Percentiles rank a stretch among this genome's conserved stretches.
Evolutionary conservation across 2,888 invertebrate species (phyloP).

Genomic region (Sthenelais limicola): DNA sequence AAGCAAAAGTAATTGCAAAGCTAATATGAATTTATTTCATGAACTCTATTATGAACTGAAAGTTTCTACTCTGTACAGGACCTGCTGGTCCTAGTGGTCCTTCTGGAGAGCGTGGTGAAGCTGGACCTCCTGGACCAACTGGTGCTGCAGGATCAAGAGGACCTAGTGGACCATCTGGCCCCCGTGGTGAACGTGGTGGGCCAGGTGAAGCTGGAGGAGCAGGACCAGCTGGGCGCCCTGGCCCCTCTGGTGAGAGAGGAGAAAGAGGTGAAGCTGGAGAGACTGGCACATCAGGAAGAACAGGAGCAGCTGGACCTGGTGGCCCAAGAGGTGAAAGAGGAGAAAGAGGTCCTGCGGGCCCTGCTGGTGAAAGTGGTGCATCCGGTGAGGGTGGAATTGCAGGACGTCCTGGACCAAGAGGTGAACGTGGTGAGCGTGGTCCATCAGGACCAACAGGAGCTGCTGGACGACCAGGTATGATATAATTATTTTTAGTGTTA

Average conservation of each 20-base stretch:
- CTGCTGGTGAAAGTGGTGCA: conserved; percentile 28
- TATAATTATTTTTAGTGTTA: too few relatives aligned
- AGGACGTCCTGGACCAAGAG: conserved; percentile 41
- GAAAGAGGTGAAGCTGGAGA: conserved; percentile 26
- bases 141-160: conserved; percentile 26
- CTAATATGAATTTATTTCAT: too few relatives aligned
- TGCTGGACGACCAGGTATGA: conserved; percentile 41
- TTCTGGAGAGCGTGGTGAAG: conserved; percentile 40
- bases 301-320: conserved; percentile 47
- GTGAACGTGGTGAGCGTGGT: conserved; percentile 44
- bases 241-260: conserved; percentile 32
- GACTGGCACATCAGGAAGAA: conserved; percentile 24
- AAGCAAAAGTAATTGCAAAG: too few relatives aligned
- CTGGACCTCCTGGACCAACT: conserved; percentile 6
- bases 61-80: conserved; percentile 74
- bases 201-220: conserved; percentile 41
- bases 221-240: conserved; percentile 41
- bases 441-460: conserved; percentile 28
- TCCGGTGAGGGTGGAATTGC: conserved; percentile 24
- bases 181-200: conserved; percentile 29
- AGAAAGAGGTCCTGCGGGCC: conserved; percentile 59
- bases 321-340: conserved; percentile 62
- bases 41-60: too few relatives aligned
- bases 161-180: conserved; percentile 25
- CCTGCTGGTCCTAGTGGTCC: conserved; percentile 52